phyloP scores from a whole-genome alignment of 2,797 vertebrate genomes.

The Chiroxiphia lanceolata region DNA sequence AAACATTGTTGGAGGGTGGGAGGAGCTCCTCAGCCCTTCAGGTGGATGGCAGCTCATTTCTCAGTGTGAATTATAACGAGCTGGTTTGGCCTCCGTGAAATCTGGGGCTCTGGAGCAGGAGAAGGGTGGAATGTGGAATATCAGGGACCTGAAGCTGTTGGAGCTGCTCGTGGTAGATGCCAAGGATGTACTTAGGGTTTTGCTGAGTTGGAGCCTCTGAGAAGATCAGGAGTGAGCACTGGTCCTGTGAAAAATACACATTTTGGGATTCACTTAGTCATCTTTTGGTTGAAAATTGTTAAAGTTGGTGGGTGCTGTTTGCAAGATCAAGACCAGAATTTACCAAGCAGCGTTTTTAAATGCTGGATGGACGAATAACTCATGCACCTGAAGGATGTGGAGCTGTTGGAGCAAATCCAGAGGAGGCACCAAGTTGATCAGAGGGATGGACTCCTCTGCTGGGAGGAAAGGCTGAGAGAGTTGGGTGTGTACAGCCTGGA shows the following conservation, averaged over 20 bases:
- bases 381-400: no score
- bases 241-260: neutral
- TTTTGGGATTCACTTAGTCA: neutral
- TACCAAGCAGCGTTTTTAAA: neutral
- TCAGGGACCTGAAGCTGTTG: neutral
- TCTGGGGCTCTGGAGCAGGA: neutral
- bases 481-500: neutral
- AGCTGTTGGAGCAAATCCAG: neutral
- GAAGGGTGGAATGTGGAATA: neutral
- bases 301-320: neutral
- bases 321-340: neutral
- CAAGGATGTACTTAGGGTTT: neutral
- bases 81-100: neutral
- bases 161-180: fast-evolving
- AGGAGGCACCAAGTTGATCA: neutral
- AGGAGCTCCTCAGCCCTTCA: neutral
- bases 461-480: neutral
- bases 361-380: neutral
- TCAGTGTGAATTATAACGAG: neutral
- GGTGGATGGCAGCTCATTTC: neutral
- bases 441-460: neutral
- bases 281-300: neutral
- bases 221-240: neutral
- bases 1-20: neutral
- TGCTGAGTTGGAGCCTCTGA: neutral